These are phyloP conservation scores for Endomychus coccineus DNA, from an alignment of 2,888 invertebrate genomes.

Conservation along the genomic window DNA sequence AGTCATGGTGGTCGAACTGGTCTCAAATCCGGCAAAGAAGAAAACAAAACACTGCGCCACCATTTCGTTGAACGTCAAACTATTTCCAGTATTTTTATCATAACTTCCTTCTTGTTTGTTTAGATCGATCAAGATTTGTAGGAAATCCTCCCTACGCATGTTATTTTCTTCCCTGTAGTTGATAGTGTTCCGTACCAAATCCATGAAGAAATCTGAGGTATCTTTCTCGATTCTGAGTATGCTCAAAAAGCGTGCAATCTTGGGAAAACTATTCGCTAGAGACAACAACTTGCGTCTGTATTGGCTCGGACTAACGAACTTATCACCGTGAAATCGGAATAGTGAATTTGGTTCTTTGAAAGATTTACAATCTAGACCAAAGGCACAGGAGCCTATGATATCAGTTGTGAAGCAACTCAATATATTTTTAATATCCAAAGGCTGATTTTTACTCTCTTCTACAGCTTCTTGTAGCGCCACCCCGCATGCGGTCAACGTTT, in stretches of 20 bases:
- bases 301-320: conserved; percentile 9
- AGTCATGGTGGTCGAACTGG: conserved; percentile 42
- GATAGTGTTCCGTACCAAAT: conserved; percentile 27
- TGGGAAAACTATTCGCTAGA: conserved; percentile 17
- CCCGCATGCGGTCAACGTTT: too few relatives aligned
- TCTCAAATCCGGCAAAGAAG: conserved; percentile 46
- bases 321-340: conserved; percentile 35
- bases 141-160: conserved; percentile 34
- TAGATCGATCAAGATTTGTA: conserved; percentile 36
- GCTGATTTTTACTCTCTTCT: too few relatives aligned
- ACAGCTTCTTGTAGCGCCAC: too few relatives aligned
- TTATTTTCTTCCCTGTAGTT: conserved; percentile 24
- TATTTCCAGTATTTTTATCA: conserved; percentile 8
- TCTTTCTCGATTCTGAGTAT: conserved; percentile 22
- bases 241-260: conserved; percentile 17
- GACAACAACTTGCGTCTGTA: conserved; percentile 6
- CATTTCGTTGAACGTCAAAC: conserved; percentile 27
- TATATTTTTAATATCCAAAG: conserved; percentile 41
- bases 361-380: conserved; percentile 51
- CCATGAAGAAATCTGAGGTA: conserved; percentile 27
- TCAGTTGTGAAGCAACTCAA: conserved; percentile 52
- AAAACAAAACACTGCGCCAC: conserved; percentile 43
- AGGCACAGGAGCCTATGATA: conserved; percentile 52
- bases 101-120: conserved; percentile 13
- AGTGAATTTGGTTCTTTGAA: conserved; percentile 45